Evolutionary conservation across 2,113 vertebrate genomes (phyloP), one percentile per base, ranked within the genome.

Genomic region (Apus apus): DNA sequence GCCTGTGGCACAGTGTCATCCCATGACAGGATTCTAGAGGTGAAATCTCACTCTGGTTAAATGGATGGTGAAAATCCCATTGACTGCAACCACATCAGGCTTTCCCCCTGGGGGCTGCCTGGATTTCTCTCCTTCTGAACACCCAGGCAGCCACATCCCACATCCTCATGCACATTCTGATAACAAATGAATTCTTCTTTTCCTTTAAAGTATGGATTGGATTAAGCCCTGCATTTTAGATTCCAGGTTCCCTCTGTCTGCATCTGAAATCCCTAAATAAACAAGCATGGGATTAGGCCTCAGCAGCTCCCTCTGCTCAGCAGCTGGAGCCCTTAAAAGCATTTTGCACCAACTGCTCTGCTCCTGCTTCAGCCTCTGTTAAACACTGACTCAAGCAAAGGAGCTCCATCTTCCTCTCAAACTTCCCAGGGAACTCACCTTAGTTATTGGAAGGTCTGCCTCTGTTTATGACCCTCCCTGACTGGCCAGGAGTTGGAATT

Each of bases 201-300:
- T 56, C 73, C 79, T 89, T 92, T n/a, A 54, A 72, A 82, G 7
- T 8, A 15, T 16, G 66, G 45, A 85, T 13, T 68, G 26, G 61
- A 61, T 75, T 68, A 91, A 93, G 65, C 27, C 27, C 36, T 76
- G 70, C 58, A 17, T 94, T 89, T 95, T 76, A 53, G 57, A 92
- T 81, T 87, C 77, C 53, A 75, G n/a, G n/a, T 82, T 91, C 74
- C 70, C n/a, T 89, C 77, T 73, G 82, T 72, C 89, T 89, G 25
- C 40, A 27, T 64, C 81, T 79, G 91, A 91, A 94, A 95, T 91
- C 45, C 45, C n/a, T 72, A 53, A 87, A 75, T 62, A 95, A 95
- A 95, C 66, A 97, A 95, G 95, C 84, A 87, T 2, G 19, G 89
- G 74, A 95, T 95, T 76, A 95, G 67, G 82, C 40, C 53, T 87